A percentile compares a stretch with the other conserved stretches of the same genome.
Conservation (phyloP, 2,797 vertebrate species). For the Clarias fuscus region DNA sequence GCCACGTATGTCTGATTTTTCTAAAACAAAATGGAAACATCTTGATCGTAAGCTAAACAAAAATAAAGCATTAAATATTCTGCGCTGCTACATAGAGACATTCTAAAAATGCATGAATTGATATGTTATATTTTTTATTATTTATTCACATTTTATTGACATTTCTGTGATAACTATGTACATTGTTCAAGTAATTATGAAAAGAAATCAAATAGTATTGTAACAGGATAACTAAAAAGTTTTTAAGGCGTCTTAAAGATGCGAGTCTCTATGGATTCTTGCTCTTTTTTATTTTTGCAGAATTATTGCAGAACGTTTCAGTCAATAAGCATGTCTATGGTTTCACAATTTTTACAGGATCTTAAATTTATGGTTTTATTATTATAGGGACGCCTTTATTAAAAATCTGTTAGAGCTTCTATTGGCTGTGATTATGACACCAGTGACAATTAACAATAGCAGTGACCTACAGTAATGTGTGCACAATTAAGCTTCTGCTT, state of each 20-base stretch:
- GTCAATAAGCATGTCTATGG: neutral
- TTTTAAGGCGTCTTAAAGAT: neutral
- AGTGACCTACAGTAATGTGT: neutral
- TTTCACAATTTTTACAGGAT: neutral
- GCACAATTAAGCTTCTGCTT: too few relatives aligned
- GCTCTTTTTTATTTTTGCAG: neutral
- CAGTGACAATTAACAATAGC: neutral
- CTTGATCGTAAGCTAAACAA: neutral
- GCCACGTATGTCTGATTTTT: neutral
- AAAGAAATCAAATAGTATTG: neutral
- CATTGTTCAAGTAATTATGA: too few relatives aligned
- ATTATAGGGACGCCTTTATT: too few relatives aligned
- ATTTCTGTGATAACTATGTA: too few relatives aligned
- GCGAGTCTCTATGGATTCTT: neutral
- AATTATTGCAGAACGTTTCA: too few relatives aligned
- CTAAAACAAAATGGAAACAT: neutral
- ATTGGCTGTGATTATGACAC: too few relatives aligned
- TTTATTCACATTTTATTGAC: too few relatives aligned
- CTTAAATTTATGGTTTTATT: neutral
- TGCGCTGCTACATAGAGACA: neutral
- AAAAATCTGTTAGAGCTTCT: too few relatives aligned
- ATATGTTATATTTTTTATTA: neutral
- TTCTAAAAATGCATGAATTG: neutral
- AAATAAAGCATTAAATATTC: neutral
- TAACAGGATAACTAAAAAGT: neutral